Percentiles rank a stretch among this genome's conserved stretches.
Conservation (phyloP, 1,140 invertebrate species). For the Drosophila ambigua region DNA sequence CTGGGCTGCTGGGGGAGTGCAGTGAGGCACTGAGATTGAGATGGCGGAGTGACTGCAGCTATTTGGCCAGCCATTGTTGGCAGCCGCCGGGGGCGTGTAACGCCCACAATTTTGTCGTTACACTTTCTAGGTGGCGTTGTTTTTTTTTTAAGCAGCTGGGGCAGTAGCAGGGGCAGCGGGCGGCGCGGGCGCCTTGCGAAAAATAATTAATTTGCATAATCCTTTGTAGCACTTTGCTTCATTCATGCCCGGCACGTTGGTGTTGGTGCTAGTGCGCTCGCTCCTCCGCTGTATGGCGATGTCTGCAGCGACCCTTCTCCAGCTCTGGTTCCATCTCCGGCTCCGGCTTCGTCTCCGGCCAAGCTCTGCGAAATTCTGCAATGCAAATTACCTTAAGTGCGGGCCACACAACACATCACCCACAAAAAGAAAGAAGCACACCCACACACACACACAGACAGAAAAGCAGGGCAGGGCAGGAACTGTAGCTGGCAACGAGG, state of each 20-base stretch:
- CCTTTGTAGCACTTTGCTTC: constrained; percentile 82
- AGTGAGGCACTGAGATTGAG: constrained; percentile 44
- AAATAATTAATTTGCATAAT: constrained; percentile 83
- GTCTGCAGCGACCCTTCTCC: constrained; percentile 24
- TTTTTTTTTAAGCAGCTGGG: constrained; percentile 4
- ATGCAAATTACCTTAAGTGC: constrained; percentile 83
- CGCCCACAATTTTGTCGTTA: constrained; percentile 79
- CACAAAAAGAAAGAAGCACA: constrained; percentile 51
- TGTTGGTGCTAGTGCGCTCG: background rate
- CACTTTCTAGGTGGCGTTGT: constrained; percentile 66
- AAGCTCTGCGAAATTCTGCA: constrained; percentile 76
- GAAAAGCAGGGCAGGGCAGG: constrained; percentile 3
- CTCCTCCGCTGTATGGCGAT: constrained; percentile 14
- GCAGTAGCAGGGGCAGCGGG: constrained; percentile 19
- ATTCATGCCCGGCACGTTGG: constrained; percentile 75
- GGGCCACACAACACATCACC: constrained; percentile 77
- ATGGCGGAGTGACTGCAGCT: constrained; percentile 55
- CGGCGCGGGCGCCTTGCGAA: constrained; percentile 63
- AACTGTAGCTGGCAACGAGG: constrained; percentile 12
- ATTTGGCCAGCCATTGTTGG: constrained; percentile 73
- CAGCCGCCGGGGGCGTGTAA: constrained; percentile 54
- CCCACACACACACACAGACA: constrained; percentile 1
- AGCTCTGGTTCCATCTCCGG: too few relatives aligned
- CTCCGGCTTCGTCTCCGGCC: constrained; percentile 47
- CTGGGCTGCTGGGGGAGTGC: background rate